Conservation (phyloP, 1,140 invertebrate genomes). For the Saccostrea cuccullata region DNA sequence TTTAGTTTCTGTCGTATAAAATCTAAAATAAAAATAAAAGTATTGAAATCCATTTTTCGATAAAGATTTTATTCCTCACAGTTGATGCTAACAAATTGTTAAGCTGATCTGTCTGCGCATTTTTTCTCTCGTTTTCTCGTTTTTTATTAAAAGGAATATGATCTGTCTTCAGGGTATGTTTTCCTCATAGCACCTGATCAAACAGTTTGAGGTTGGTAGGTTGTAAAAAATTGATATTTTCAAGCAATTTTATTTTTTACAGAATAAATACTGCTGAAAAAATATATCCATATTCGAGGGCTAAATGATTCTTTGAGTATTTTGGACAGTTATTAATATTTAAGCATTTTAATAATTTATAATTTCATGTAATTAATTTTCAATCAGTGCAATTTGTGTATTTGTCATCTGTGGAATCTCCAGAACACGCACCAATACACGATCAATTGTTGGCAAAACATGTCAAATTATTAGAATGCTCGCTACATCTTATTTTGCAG, state of each 20-base stretch:
- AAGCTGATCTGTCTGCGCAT: neutral
- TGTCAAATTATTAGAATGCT: neutral
- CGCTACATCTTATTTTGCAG: neutral
- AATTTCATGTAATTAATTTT: too few species aligned
- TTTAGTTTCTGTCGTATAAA: too few species aligned
- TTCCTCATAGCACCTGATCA: neutral
- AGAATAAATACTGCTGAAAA: too few species aligned
- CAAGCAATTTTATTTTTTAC: too few species aligned
- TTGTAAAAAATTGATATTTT: neutral
- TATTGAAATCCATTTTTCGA: too few species aligned
- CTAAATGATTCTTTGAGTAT: neutral
- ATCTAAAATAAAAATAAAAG: too few species aligned
- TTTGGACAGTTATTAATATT: neutral
- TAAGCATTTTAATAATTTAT: too few species aligned
- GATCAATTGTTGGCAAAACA: slow-evolving; percentile 9
- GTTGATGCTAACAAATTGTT: too few species aligned
- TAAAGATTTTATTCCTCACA: too few species aligned
- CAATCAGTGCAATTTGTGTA: too few species aligned
- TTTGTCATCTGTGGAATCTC: neutral
- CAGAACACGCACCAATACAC: neutral
- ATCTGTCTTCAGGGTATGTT: neutral
- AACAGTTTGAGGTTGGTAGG: neutral
- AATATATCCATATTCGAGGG: too few species aligned
- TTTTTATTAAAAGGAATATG: neutral
- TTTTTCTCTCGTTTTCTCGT: too few species aligned